A percentile compares a stretch with the other conserved stretches of the same genome.
Evolutionary conservation across 2,797 vertebrate genomes (phyloP).

Genomic region (Geotria australis): DNA sequence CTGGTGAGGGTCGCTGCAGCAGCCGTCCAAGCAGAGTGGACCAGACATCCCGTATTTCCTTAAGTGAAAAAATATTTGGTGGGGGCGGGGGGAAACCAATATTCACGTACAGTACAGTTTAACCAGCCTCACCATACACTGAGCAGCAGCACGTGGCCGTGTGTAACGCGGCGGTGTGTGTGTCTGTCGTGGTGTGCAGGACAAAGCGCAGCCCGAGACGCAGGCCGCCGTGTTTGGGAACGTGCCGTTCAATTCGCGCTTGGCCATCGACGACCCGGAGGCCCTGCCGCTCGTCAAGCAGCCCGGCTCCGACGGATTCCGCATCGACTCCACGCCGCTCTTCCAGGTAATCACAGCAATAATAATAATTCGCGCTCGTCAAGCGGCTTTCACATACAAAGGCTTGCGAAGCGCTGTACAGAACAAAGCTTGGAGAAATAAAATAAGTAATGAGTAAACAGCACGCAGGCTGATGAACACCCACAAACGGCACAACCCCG

Average conservation of each 20-base stretch:
- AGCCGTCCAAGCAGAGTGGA: too few relatives aligned
- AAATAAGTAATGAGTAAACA: too few relatives aligned
- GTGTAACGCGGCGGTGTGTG: too few relatives aligned
- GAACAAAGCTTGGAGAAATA: too few relatives aligned
- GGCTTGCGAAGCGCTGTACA: too few relatives aligned
- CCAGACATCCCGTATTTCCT: too few relatives aligned
- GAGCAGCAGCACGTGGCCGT: too few relatives aligned
- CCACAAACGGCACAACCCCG: too few relatives aligned
- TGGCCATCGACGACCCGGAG: constrained; percentile 18
- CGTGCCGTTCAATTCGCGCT: constrained; percentile 17
- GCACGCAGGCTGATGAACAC: too few relatives aligned
- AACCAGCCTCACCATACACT: not conserved
- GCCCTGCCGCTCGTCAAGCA: constrained; percentile 17
- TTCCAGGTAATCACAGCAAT: constrained; percentile 37
- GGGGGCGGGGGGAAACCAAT: not conserved
- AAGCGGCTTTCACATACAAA: too few relatives aligned
- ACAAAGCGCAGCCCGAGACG: constrained; percentile 38
- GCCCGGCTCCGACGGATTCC: constrained; percentile 25
- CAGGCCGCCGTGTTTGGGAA: constrained; percentile 21
- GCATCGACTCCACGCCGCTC: constrained; percentile 22
- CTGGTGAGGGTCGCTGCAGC: too few relatives aligned
- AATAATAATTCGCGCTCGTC: too few relatives aligned
- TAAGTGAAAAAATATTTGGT: not conserved
- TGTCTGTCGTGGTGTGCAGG: constrained; percentile 8
- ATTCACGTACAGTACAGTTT: not conserved